Conservation (phyloP, 1,140 invertebrate genomes). For the Tetragnatha versicolor region DNA sequence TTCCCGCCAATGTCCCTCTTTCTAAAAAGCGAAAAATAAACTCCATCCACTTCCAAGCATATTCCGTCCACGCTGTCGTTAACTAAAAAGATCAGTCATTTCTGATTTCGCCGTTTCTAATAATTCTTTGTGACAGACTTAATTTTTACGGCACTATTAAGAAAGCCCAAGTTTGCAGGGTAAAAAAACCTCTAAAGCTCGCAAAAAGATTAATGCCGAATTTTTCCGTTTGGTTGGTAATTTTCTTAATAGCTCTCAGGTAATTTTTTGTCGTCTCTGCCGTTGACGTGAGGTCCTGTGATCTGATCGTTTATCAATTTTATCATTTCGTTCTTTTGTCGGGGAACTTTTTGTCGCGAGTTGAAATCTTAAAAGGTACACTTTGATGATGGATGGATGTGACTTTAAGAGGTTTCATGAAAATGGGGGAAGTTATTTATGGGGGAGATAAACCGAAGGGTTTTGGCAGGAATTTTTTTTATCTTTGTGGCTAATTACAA, state of each 20-base stretch:
- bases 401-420: neutral
- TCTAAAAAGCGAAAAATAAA: neutral
- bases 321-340: neutral
- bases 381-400: neutral
- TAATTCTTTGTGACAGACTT: constrained; percentile 1
- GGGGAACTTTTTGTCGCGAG: neutral
- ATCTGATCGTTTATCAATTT: constrained; percentile 19
- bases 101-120: neutral
- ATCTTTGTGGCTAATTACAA: no score
- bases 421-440: no score
- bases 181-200: neutral
- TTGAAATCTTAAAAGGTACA: neutral
- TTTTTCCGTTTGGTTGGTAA: constrained; percentile 1
- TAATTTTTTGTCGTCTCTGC: neutral
- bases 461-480: no score
- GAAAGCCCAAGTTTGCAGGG: neutral
- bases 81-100: neutral
- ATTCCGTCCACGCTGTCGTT: neutral
- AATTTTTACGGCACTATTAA: constrained; percentile 19
- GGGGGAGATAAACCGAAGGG: no score
- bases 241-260: neutral
- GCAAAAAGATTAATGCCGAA: neutral
- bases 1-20: neutral
- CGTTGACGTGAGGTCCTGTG: neutral
- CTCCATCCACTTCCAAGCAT: no score